Evolutionary conservation across 1,140 invertebrate genomes (phyloP).

Genomic region (Rhagoletis pomonella): DNA sequence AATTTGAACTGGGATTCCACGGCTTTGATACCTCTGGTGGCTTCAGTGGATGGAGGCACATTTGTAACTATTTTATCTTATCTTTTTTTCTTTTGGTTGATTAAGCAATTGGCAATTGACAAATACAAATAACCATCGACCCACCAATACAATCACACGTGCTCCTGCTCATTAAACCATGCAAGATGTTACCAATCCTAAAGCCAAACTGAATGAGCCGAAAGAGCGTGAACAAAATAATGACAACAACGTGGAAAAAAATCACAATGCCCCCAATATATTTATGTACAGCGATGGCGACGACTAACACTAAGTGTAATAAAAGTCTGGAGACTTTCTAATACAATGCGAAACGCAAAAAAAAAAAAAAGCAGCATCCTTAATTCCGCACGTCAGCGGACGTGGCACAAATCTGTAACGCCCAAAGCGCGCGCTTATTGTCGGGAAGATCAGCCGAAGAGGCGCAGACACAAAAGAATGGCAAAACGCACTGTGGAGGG

Average conservation of each 20-base stretch:
- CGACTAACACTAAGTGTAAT: background rate
- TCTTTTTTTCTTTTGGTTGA: background rate
- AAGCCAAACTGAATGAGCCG: background rate
- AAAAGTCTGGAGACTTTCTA: background rate
- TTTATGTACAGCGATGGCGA: too few relatives aligned
- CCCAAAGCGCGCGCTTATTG: background rate
- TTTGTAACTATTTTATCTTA: background rate
- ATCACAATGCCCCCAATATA: background rate
- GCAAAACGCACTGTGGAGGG: background rate
- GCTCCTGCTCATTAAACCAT: background rate
- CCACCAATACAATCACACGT: background rate
- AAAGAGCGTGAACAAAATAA: background rate
- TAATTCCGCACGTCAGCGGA: background rate
- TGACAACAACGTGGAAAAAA: conserved; percentile 11
- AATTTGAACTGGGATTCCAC: too few relatives aligned
- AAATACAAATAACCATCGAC: background rate
- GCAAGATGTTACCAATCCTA: conserved; percentile 9
- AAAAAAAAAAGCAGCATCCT: background rate
- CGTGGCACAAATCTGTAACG: background rate
- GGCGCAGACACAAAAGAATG: background rate
- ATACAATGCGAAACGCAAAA: background rate
- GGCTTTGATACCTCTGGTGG: too few relatives aligned
- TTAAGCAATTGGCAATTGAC: conserved; percentile 15
- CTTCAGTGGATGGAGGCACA: too few relatives aligned
- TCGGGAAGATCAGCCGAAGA: background rate